phyloP scores from a whole-genome alignment of 2,113 vertebrate genomes.

The Kobus ellipsiprymnus region DNA sequence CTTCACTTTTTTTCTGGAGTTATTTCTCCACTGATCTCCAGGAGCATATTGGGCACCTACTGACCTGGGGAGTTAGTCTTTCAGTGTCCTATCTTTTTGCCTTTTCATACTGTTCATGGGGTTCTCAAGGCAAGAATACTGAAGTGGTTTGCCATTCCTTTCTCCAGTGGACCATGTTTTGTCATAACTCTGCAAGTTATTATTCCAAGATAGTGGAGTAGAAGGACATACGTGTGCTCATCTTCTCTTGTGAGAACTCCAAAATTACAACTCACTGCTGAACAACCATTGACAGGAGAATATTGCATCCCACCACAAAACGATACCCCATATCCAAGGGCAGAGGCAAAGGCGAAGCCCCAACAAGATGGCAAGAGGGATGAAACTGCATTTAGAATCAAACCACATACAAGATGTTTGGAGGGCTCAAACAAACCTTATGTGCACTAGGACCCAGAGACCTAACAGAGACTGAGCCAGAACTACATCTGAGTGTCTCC shows the following conservation, averaged over 20 bases:
- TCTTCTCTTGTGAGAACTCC: neutral
- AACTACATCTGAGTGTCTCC: neutral
- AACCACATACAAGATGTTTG: neutral
- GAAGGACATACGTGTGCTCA: fast-evolving
- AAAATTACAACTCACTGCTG: neutral
- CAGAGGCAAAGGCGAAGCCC: neutral
- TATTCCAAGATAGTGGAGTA: neutral
- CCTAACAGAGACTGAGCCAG: neutral
- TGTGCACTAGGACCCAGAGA: neutral
- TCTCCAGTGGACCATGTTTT: neutral
- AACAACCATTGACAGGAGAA: neutral
- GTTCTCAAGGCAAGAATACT: neutral
- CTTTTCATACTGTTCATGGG: neutral
- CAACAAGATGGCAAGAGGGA: neutral
- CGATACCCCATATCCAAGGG: neutral
- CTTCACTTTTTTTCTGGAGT: neutral
- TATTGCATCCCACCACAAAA: neutral
- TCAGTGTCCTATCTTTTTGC: neutral
- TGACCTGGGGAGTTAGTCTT: neutral
- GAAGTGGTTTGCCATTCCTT: neutral
- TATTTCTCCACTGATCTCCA: neutral
- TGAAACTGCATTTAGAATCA: neutral
- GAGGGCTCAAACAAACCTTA: neutral
- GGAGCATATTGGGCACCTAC: neutral
- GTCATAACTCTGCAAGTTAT: neutral